These are phyloP conservation scores for Cnemophilus loriae DNA, from an alignment of 2,113 vertebrate genomes.

Conservation along the genomic window DNA sequence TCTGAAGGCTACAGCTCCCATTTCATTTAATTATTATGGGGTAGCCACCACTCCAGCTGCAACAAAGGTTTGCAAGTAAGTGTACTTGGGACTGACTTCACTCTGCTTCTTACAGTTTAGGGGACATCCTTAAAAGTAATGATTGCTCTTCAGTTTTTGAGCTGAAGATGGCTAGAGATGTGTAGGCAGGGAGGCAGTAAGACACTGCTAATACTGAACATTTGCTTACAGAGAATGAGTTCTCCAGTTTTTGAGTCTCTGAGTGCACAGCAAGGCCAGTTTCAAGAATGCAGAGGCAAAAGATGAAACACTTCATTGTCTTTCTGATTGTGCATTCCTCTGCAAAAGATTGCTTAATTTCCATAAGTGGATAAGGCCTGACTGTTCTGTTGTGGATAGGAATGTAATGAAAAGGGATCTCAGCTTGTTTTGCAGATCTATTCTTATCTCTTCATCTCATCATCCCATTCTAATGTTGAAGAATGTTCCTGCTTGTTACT, in stretches of 20 bases:
- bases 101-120: neutral
- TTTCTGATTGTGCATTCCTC: neutral
- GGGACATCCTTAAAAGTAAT: neutral
- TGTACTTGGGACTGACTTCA: neutral
- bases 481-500: neutral
- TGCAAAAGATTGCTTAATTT: neutral
- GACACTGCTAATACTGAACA: neutral
- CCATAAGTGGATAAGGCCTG: neutral
- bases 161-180: neutral
- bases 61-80: conserved; percentile 96
- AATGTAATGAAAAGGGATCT: neutral
- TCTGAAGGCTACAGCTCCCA: conserved; percentile 91
- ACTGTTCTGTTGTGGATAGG: neutral
- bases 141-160: neutral
- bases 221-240: neutral
- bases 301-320: neutral
- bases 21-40: conserved; percentile 91
- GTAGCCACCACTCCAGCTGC: conserved; percentile 85
- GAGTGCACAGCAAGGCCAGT: neutral
- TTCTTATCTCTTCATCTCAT: neutral
- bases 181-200: neutral
- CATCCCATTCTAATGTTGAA: neutral
- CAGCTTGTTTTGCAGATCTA: neutral
- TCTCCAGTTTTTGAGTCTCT: neutral
- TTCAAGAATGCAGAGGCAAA: neutral